Percentiles rank a stretch among this genome's conserved stretches.
Evolutionary conservation across 1,140 invertebrate genomes (phyloP).

Genomic region (Cydia pomonella): DNA sequence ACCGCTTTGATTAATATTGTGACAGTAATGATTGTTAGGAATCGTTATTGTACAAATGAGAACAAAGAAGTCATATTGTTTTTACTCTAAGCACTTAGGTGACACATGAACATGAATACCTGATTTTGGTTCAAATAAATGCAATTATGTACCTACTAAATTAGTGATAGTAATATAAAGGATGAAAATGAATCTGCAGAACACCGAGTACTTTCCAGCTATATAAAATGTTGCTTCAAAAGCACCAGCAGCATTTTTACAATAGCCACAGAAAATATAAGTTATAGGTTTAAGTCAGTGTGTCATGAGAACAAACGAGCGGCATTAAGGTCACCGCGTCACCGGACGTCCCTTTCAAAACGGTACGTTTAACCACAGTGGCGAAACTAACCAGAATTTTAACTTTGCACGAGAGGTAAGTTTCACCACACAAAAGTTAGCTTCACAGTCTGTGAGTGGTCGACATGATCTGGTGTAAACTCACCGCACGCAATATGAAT

Average conservation of each 20-base stretch:
- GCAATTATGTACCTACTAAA: no score
- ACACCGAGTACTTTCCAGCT: background rate
- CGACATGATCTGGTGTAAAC: background rate
- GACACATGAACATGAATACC: no score
- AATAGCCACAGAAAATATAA: constrained; percentile 22
- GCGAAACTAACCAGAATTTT: background rate
- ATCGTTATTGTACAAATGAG: no score
- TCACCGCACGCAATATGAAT: background rate
- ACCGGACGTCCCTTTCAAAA: constrained; percentile 21
- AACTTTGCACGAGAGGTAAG: background rate
- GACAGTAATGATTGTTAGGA: no score
- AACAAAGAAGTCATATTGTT: no score
- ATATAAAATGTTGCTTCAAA: background rate
- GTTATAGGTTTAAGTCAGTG: constrained; percentile 36
- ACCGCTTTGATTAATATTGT: no score
- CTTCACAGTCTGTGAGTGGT: background rate
- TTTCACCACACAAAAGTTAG: background rate
- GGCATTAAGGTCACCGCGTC: constrained; percentile 39
- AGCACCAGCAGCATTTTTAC: background rate
- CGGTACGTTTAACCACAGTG: background rate
- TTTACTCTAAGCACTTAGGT: no score
- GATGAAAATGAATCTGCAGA: no score
- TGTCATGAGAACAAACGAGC: constrained; percentile 44
- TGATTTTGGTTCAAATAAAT: no score
- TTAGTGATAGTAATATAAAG: no score